phyloP scores from a whole-genome alignment of 1,140 invertebrate species.

The Bombus confusus region DNA sequence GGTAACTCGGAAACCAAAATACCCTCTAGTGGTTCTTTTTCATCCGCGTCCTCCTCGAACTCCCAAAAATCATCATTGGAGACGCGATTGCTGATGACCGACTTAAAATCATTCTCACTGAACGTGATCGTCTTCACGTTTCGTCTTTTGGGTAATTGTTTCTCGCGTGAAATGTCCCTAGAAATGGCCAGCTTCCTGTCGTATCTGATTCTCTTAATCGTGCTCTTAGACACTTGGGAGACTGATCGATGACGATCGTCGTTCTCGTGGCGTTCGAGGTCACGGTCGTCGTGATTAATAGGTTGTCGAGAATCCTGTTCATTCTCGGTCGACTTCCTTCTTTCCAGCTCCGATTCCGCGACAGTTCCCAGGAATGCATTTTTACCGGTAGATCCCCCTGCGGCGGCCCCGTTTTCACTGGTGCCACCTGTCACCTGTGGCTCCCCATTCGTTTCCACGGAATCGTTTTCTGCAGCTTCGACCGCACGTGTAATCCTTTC shows the following conservation, averaged over 20 bases:
- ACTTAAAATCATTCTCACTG: conserved; percentile 65
- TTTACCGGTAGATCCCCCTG: conserved; percentile 52
- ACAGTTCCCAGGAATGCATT: conserved; percentile 59
- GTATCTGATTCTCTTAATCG: conserved; percentile 27
- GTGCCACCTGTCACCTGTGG: conserved; percentile 46
- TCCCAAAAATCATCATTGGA: conserved; percentile 73
- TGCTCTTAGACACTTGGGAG: neutral
- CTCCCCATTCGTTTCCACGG: neutral
- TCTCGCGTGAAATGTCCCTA: conserved; percentile 30
- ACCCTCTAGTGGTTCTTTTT: conserved; percentile 50
- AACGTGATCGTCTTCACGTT: conserved; percentile 65
- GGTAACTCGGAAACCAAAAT: conserved; percentile 74
- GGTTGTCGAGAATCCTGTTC: conserved; percentile 23
- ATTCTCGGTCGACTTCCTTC: conserved; percentile 25
- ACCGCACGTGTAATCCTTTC: conserved; percentile 1
- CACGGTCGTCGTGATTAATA: conserved; percentile 16
- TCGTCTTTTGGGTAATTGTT: conserved; percentile 41
- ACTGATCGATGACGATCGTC: conserved; percentile 14
- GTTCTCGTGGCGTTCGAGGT: conserved; percentile 7
- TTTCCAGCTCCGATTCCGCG: conserved; percentile 43
- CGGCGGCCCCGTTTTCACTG: conserved; percentile 57
- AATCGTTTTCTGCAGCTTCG: conserved; percentile 34
- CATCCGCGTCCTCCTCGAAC: conserved; percentile 70
- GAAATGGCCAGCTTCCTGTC: neutral
- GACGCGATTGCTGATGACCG: neutral